phyloP scores from a whole-genome alignment of 2,113 vertebrate genomes.

The Phylloscopus whistleri region DNA sequence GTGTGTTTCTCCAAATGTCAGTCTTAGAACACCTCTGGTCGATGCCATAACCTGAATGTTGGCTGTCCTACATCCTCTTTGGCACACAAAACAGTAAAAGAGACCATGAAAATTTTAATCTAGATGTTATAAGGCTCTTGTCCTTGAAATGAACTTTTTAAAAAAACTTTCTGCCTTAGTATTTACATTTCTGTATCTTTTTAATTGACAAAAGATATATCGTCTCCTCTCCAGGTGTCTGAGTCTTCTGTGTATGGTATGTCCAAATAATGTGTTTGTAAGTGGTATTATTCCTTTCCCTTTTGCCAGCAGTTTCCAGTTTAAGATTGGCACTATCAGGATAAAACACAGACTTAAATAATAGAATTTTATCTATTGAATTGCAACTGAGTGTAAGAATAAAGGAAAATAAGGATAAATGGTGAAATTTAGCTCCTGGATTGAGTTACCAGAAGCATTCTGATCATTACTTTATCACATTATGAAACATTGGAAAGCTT shows the following conservation, averaged over 20 bases:
- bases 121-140: neutral
- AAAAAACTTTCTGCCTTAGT: neutral
- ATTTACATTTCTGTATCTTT: neutral
- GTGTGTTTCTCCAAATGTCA: neutral
- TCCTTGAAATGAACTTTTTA: neutral
- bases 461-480: neutral
- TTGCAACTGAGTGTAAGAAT: neutral
- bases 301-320: neutral
- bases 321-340: neutral
- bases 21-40: fast-evolving
- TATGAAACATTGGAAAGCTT: neutral
- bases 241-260: neutral
- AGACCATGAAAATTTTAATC: neutral
- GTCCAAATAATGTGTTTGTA: neutral
- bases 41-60: neutral
- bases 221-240: neutral
- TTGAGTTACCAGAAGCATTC: neutral
- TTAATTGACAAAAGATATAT: neutral
- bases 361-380: neutral
- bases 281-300: neutral
- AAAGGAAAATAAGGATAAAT: neutral
- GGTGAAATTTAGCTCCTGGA: neutral
- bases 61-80: neutral
- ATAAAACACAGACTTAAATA: neutral
- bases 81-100: neutral